A percentile compares a stretch with the other conserved stretches of the same genome.
Conservation (phyloP, 2,113 vertebrate species). For the Cyanoramphus novaezelandiae region DNA sequence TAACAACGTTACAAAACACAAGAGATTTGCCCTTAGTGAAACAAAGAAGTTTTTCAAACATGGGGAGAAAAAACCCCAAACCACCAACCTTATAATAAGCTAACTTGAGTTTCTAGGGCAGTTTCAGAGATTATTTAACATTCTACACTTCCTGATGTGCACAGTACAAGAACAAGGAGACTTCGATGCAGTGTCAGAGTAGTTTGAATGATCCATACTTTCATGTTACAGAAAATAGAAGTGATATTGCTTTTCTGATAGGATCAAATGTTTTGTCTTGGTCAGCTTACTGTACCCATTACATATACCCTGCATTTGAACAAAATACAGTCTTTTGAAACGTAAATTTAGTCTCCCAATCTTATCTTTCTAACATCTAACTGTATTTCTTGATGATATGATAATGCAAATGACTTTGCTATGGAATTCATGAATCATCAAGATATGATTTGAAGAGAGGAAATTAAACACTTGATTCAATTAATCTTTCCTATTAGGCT, state of each 20-base stretch:
- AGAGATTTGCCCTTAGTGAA: conserved; percentile 73
- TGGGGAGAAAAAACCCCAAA: neutral
- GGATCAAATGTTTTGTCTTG: neutral
- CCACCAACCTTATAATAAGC: conserved; percentile 59
- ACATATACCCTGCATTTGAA: neutral
- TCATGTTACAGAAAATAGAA: neutral
- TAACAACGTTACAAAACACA: conserved; percentile 81
- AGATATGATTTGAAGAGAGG: conserved; percentile 64
- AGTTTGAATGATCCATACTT: conserved; percentile 2
- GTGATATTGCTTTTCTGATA: neutral
- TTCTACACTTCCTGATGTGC: conserved; percentile 45
- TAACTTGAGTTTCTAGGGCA: conserved; percentile 71
- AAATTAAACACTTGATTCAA: conserved; percentile 71
- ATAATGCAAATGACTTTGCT: conserved; percentile 65
- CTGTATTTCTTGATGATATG: conserved; percentile 40
- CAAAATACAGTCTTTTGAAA: neutral
- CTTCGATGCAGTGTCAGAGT: neutral
- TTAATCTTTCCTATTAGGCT: conserved; percentile 62
- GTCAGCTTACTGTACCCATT: neutral
- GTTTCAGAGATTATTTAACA: conserved; percentile 69
- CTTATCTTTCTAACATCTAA: conserved; percentile 45
- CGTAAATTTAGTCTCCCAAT: neutral
- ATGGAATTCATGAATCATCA: conserved; percentile 55
- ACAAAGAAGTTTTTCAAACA: conserved; percentile 78
- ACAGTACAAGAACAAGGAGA: neutral